These are phyloP conservation scores for Dendroctonus valens DNA, from an alignment of 1,140 invertebrate species.

Conservation along the genomic window DNA sequence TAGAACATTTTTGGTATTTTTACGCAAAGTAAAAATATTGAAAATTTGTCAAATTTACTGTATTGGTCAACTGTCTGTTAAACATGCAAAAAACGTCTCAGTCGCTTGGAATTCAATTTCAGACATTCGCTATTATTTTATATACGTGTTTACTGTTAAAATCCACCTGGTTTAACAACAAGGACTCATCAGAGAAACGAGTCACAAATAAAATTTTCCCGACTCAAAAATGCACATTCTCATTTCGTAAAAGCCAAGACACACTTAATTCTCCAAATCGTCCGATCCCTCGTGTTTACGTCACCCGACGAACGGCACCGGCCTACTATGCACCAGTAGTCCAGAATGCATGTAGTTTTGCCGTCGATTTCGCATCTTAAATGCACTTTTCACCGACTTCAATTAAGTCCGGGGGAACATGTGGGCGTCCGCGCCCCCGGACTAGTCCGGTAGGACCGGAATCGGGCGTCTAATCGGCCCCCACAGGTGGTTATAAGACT, in stretches of 20 bases:
- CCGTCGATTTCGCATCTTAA: slow-evolving; percentile 7
- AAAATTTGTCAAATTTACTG: no score
- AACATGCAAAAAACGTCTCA: no score
- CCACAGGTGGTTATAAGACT: slow-evolving; percentile 31
- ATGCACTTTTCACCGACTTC: slow-evolving; percentile 1
- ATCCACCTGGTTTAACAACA: no score
- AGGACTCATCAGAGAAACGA: no score
- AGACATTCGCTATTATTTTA: no score
- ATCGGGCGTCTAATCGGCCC: slow-evolving; percentile 15
- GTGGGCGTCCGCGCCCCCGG: slow-evolving; percentile 25
- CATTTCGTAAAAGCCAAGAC: slow-evolving; percentile 24
- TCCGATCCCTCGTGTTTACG: slow-evolving; percentile 27
- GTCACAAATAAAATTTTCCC: no score
- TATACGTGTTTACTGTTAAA: no score
- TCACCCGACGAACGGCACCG: slow-evolving; percentile 15
- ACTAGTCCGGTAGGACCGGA: slow-evolving; percentile 22
- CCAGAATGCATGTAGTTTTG: slow-evolving; percentile 5
- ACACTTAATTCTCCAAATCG: slow-evolving; percentile 19
- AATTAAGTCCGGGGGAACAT: slow-evolving; percentile 9
- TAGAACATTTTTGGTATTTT: no score
- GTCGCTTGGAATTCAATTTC: no score
- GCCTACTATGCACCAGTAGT: slow-evolving; percentile 21
- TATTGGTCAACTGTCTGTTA: no score
- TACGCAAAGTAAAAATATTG: no score
- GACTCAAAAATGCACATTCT: not conserved